phyloP scores from a whole-genome alignment of 2,888 invertebrate species.

The Agrochola litura region DNA sequence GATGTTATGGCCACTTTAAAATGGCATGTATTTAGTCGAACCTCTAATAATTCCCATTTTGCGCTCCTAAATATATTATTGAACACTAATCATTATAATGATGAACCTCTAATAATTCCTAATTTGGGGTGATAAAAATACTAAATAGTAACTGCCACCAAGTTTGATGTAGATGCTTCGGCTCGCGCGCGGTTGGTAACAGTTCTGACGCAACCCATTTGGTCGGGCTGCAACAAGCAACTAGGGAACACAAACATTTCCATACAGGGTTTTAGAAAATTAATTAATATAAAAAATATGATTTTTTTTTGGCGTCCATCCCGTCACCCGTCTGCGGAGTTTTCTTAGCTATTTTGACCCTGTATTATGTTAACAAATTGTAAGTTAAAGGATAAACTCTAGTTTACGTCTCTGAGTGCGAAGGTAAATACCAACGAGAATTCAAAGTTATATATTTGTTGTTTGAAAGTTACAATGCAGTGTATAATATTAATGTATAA shows the following conservation, averaged over 20 bases:
- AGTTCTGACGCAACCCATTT: background rate
- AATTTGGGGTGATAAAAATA: background rate
- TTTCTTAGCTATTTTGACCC: background rate
- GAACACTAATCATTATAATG: too few relatives aligned
- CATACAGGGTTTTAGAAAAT: too few relatives aligned
- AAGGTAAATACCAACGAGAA: background rate
- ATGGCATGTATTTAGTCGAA: background rate
- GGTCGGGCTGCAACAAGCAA: too few relatives aligned
- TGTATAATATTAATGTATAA: slow-evolving; percentile 12
- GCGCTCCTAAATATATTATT: background rate
- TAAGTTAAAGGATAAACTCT: background rate
- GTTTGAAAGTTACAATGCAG: background rate
- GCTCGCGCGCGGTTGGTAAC: background rate
- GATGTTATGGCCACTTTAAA: background rate
- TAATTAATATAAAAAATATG: background rate
- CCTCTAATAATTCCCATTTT: background rate
- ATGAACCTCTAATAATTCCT: background rate
- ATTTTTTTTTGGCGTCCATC: background rate
- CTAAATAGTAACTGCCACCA: background rate
- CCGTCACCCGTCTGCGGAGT: background rate
- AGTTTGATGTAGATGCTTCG: background rate
- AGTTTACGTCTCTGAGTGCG: background rate
- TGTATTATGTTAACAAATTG: background rate
- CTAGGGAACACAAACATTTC: background rate
- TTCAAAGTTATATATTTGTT: background rate